A percentile compares a stretch with the other conserved stretches of the same genome.
These are phyloP conservation scores for Conops quadrifasciatus DNA, from an alignment of 2,888 invertebrate species.

Conservation along the genomic window DNA sequence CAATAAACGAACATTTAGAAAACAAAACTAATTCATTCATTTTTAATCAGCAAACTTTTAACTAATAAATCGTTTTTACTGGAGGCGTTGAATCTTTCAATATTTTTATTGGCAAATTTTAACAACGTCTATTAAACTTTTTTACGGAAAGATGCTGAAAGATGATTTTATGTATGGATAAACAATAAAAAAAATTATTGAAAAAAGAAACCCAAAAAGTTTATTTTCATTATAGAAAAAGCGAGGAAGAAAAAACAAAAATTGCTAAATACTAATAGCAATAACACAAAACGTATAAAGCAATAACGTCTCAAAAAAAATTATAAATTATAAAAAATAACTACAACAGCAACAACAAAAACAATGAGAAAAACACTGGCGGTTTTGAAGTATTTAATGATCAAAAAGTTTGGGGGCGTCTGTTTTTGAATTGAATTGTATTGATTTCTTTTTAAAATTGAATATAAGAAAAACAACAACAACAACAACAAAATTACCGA, in stretches of 20 bases:
- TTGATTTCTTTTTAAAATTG: slow-evolving; percentile 18
- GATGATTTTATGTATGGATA: too few species aligned
- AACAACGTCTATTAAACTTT: too few species aligned
- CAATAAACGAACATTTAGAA: too few species aligned
- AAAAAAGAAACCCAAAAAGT: too few species aligned
- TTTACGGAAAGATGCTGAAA: too few species aligned
- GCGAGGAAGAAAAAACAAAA: background rate
- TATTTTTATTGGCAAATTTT: too few species aligned
- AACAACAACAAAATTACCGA: slow-evolving; percentile 17
- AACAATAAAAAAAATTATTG: too few species aligned
- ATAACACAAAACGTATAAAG: background rate
- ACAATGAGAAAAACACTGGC: slow-evolving; percentile 28
- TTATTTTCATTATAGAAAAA: background rate
- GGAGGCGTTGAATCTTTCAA: too few species aligned
- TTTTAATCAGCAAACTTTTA: too few species aligned
- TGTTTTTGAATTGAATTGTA: slow-evolving; percentile 20
- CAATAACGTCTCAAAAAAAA: background rate
- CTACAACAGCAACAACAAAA: slow-evolving; percentile 10
- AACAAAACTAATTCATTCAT: too few species aligned
- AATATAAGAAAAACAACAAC: slow-evolving; percentile 24
- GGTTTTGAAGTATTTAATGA: slow-evolving; percentile 31
- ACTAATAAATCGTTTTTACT: too few species aligned
- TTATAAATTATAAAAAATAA: slow-evolving; percentile 6
- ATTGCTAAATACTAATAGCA: background rate
- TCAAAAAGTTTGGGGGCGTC: slow-evolving; percentile 32